Percentiles rank a stretch among this genome's conserved stretches.
phyloP scores from a whole-genome alignment of 53 echinoderm and acorn worm genomes.

The Mesocentrotus franciscanus region DNA sequence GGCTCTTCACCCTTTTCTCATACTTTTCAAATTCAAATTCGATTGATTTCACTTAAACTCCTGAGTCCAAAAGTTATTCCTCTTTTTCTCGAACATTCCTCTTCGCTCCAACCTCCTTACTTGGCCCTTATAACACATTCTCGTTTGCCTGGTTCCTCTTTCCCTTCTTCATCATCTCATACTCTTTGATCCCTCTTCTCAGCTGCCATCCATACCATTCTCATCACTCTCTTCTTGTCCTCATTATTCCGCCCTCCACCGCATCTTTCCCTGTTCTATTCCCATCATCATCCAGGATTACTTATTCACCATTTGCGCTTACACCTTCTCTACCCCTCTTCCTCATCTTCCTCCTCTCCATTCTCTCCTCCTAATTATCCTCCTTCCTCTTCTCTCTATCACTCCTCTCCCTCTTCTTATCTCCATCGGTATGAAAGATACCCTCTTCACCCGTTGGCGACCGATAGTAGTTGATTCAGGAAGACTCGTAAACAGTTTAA shows the following conservation, averaged over 20 bases:
- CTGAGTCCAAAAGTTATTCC: too few relatives aligned
- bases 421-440: neutral
- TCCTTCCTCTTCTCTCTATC: neutral
- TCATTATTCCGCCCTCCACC: neutral
- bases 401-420: neutral
- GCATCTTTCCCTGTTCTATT: neutral
- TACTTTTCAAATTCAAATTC: too few relatives aligned
- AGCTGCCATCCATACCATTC: neutral
- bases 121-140: neutral
- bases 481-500: conserved; percentile 36
- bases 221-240: neutral
- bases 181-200: neutral
- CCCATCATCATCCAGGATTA: neutral
- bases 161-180: neutral
- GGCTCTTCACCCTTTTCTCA: too few relatives aligned
- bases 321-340: neutral
- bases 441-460: neutral
- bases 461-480: conserved; percentile 2
- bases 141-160: too few relatives aligned
- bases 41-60: too few relatives aligned
- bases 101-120: neutral
- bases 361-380: neutral
- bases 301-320: neutral
- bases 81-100: neutral
- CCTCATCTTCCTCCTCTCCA: neutral